These are phyloP conservation scores for Ursus arctos DNA, from an alignment of 2,113 vertebrate species.

Conservation along the genomic window DNA sequence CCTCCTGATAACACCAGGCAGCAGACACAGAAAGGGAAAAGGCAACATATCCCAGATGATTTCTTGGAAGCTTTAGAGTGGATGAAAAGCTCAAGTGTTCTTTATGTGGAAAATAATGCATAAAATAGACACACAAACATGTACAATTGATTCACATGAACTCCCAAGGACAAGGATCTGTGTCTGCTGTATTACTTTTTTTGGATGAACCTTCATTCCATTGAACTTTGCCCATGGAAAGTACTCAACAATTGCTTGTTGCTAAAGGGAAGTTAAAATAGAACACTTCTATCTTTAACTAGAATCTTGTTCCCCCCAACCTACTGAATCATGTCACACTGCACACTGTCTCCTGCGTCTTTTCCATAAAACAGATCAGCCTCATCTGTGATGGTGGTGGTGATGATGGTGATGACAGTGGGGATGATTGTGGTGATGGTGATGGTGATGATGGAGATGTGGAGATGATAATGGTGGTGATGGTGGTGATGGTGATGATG, in stretches of 20 bases:
- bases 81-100: neutral
- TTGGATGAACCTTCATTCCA: neutral
- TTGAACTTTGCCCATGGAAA: too few relatives aligned
- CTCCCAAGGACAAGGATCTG: neutral
- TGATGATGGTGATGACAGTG: rapidly evolving
- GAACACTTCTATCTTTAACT: neutral
- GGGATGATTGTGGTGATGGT: rapidly evolving
- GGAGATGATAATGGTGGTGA: rapidly evolving
- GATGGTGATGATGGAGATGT: rapidly evolving
- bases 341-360: rapidly evolving
- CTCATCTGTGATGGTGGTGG: neutral
- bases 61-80: neutral
- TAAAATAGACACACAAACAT: neutral
- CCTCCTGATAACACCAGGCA: neutral
- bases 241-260: neutral
- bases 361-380: rapidly evolving
- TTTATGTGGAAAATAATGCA: neutral
- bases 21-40: neutral
- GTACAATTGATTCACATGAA: neutral
- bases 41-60: too few relatives aligned
- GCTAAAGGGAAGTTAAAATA: neutral
- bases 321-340: neutral
- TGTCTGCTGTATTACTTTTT: too few relatives aligned
- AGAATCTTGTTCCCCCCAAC: neutral
- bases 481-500: rapidly evolving